Percentiles rank a stretch among this genome's conserved stretches.
Conservation (phyloP, 2,888 invertebrate genomes). For the Lucinisca nassula region DNA sequence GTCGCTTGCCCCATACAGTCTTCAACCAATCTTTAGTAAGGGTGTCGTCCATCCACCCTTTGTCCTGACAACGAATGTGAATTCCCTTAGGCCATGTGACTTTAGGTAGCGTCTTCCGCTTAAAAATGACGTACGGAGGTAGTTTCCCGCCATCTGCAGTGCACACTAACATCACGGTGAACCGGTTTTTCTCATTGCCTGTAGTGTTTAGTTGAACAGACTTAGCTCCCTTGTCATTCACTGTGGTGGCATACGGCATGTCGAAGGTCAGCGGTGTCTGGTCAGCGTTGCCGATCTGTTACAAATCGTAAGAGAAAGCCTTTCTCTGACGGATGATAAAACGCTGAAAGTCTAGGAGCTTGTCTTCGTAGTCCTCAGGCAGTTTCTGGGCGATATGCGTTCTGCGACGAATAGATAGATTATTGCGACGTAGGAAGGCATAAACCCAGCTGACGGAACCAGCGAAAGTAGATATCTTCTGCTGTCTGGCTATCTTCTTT, state of each 20-base stretch:
- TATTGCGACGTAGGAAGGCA: conserved; percentile 1
- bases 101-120: conserved; percentile 33
- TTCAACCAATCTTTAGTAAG: conserved; percentile 39
- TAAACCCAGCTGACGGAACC: conserved; percentile 20
- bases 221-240: conserved; percentile 12
- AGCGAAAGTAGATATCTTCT: not conserved
- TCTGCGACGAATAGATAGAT: conserved; percentile 34
- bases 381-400: conserved; percentile 44
- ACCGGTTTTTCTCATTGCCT: conserved; percentile 45
- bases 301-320: not conserved
- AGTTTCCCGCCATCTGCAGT: conserved; percentile 46
- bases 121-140: conserved; percentile 42
- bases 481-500: not conserved
- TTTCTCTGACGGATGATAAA: conserved; percentile 2
- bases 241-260: conserved; percentile 25
- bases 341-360: conserved; percentile 5
- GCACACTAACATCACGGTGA: conserved; percentile 37
- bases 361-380: conserved; percentile 42
- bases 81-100: conserved; percentile 13
- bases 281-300: conserved; percentile 49
- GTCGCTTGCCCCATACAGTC: conserved; percentile 36
- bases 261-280: conserved; percentile 52
- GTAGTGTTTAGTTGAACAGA: conserved; percentile 29
- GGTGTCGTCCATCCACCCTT: conserved; percentile 46
- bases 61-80: conserved; percentile 15